phyloP scores from a whole-genome alignment of 2,888 invertebrate species.

The Chrysolina haemoptera region DNA sequence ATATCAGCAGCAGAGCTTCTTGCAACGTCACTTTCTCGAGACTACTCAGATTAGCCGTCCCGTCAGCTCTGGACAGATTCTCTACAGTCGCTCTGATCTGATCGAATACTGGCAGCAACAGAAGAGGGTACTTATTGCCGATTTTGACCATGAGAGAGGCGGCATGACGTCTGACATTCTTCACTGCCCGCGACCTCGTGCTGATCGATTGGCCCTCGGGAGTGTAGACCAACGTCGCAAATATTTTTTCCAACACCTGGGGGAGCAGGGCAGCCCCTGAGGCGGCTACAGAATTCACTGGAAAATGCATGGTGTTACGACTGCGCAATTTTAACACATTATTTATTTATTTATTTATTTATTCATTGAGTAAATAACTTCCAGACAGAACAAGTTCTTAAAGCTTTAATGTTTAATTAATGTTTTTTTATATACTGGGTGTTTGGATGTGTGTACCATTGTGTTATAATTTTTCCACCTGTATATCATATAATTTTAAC shows the following conservation, averaged over 20 bases:
- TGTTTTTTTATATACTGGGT: too few species aligned
- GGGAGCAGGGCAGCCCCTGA: conserved; percentile 80
- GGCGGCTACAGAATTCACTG: conserved; percentile 74
- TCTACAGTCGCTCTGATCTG: conserved; percentile 85
- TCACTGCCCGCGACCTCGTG: conserved; percentile 47
- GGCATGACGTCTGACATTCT: conserved; percentile 80
- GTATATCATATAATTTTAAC: too few species aligned
- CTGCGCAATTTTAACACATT: too few species aligned
- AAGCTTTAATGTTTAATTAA: too few species aligned
- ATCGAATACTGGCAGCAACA: conserved; percentile 89
- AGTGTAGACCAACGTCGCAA: conserved; percentile 85
- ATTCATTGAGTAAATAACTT: too few species aligned
- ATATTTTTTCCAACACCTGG: conserved; percentile 90
- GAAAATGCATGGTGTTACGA: conserved; percentile 36
- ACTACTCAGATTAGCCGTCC: conserved; percentile 80
- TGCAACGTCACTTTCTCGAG: conserved; percentile 87
- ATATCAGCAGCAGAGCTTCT: conserved; percentile 86
- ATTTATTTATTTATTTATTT: too few species aligned
- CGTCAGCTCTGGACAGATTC: conserved; percentile 77
- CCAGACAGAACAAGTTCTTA: too few species aligned
- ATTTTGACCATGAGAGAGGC: conserved; percentile 92
- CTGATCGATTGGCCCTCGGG: conserved; percentile 75
- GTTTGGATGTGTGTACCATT: too few species aligned
- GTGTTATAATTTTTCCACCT: too few species aligned
- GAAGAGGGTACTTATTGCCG: conserved; percentile 87